phyloP scores from a whole-genome alignment of 2,113 vertebrate genomes.

The Calypte anna region DNA sequence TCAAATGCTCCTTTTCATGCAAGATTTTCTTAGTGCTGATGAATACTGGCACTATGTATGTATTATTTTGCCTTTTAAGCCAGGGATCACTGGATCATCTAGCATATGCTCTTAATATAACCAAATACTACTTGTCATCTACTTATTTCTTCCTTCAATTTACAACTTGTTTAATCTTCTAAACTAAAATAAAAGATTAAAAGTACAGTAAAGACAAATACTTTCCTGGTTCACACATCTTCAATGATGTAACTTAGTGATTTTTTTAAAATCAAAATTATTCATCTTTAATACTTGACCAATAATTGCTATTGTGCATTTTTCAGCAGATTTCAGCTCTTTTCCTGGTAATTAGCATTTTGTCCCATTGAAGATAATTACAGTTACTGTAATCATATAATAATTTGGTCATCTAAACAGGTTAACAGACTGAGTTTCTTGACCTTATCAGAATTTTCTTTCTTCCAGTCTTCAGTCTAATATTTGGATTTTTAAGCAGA shows the following conservation, averaged over 20 bases:
- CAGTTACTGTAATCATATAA: not conserved
- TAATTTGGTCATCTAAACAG: not conserved
- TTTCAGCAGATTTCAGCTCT: not conserved
- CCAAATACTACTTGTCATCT: not conserved
- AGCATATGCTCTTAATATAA: not conserved
- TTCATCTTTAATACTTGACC: not conserved
- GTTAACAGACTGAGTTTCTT: not conserved
- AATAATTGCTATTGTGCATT: not conserved
- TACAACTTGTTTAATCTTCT: not conserved
- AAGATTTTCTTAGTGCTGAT: not conserved
- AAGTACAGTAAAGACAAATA: not conserved
- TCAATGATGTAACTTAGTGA: not conserved
- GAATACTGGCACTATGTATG: not conserved
- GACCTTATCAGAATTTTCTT: not conserved
- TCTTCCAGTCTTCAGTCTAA: not conserved
- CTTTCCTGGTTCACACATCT: not conserved
- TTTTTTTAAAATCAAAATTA: not conserved
- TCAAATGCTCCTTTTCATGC: not conserved
- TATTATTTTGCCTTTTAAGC: not conserved
- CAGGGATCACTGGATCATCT: not conserved
- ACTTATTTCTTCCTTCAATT: not conserved
- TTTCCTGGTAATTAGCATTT: not conserved
- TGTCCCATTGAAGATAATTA: not conserved
- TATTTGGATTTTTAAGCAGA: not conserved
- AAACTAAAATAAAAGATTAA: not conserved